Conservation (phyloP, 2,888 invertebrate genomes). For the Amorpha juglandis region DNA sequence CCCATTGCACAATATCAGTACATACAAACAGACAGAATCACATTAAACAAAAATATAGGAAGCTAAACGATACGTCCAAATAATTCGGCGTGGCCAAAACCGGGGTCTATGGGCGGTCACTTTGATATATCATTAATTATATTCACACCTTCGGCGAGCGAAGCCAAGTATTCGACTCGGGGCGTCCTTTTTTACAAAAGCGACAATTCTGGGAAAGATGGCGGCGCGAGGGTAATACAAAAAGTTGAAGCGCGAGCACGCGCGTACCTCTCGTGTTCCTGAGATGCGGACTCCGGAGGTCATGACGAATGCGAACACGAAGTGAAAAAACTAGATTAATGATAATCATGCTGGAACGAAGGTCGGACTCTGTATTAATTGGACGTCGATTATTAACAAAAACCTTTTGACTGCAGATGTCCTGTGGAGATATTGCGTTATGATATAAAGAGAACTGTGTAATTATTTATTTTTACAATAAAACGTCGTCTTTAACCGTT, state of each 20-base stretch:
- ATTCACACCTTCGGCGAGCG: conserved; percentile 77
- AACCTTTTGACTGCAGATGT: background rate
- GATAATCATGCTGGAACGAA: conserved; percentile 21
- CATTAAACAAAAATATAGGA: conserved; percentile 11
- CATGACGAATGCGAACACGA: conserved; percentile 52
- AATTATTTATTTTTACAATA: background rate
- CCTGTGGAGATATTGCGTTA: background rate
- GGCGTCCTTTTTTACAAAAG: conserved; percentile 52
- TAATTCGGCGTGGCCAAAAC: conserved; percentile 47
- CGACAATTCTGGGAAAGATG: conserved; percentile 74
- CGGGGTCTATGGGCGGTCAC: conserved; percentile 59
- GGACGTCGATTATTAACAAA: conserved; percentile 7
- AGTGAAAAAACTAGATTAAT: conserved; percentile 26
- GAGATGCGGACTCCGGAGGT: conserved; percentile 51
- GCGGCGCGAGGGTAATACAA: conserved; percentile 57
- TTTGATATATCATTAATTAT: conserved; percentile 81
- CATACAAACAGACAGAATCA: background rate
- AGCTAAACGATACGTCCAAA: conserved; percentile 57
- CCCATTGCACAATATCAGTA: background rate
- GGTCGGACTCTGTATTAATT: conserved; percentile 5
- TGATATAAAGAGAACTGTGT: background rate
- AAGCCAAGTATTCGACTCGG: conserved; percentile 50
- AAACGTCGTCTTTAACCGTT: no score
- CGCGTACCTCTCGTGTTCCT: conserved; percentile 49
- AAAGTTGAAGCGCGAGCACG: conserved; percentile 68